Conservation (phyloP, 2,113 vertebrate species). For the Epinephelus fuscoguttatus region DNA sequence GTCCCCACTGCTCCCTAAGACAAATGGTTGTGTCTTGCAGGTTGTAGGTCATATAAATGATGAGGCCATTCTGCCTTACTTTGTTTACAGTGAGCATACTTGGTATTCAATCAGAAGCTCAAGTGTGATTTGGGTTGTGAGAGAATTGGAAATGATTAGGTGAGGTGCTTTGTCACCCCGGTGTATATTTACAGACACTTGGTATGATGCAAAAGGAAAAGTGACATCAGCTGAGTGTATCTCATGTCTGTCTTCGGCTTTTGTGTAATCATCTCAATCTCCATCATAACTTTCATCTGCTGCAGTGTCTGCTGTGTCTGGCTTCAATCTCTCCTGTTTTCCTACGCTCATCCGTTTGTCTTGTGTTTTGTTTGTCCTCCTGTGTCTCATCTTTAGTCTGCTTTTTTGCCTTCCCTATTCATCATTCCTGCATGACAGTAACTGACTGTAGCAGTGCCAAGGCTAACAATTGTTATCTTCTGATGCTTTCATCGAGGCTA, state of each 20-base stretch:
- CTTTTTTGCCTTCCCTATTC: neutral
- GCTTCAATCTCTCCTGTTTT: neutral
- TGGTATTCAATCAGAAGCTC: neutral
- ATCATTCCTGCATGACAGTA: slow-evolving; percentile 4
- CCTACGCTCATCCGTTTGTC: neutral
- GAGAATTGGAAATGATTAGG: slow-evolving; percentile 5
- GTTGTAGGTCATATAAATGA: slow-evolving; percentile 13
- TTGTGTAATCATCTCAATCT: neutral
- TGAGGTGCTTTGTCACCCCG: neutral
- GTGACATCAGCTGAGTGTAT: neutral
- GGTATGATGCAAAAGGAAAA: neutral
- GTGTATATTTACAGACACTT: neutral
- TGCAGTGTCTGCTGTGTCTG: neutral
- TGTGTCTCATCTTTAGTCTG: neutral
- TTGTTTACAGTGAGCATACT: slow-evolving; percentile 16
- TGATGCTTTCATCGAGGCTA: neutral
- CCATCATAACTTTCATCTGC: neutral
- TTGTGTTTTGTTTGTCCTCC: slow-evolving; percentile 2
- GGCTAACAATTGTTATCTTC: slow-evolving; percentile 20
- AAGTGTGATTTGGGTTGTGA: neutral
- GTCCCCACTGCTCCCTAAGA: neutral
- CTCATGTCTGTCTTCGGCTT: neutral
- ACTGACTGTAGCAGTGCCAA: slow-evolving; percentile 1
- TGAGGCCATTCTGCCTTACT: neutral
- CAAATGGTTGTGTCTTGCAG: slow-evolving; percentile 11